Base-by-base conservation (phyloP, 2,113 vertebrate genomes). In the Buteo buteo region DNA sequence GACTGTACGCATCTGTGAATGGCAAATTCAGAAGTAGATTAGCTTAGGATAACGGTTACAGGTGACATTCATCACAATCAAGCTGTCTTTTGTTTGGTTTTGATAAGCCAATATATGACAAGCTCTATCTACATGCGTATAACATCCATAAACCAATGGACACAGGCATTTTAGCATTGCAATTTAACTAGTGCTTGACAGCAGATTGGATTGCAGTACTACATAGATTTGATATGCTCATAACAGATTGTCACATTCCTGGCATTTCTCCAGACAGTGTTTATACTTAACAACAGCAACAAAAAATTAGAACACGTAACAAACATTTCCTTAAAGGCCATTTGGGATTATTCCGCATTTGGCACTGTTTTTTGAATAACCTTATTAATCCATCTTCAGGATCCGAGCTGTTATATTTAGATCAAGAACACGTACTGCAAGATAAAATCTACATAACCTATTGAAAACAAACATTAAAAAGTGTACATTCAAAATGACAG, bases 11-110 rank as follows among this genome's bases (percentile, higher is more conserved):
- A 70, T 73, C 88, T 66, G 50, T 52, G 59, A 91, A 92, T 10
- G 55, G 91, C 40, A 96, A 96, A 94, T 62, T 89, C 74, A 85
- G 83, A 90, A 76, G 83, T 3, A 86, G 83, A 96, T 92, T 87
- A 96, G 49, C 55, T 88, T 52, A 81, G 62, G 40, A 95, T 85
- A 91, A 96, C 34, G 28, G n/a, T 87, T 89, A 89, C 96, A 90
- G 74, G 91, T 97, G 91, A 90, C 93, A 95, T 90, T 59, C 82
- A 80, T 95, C 93, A 94, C 66, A 85, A 89, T 93, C 78, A 90
- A 95, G 69, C 69, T 89, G 81, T 94, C 87, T 85, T 89, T 90
- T 91, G 70, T 91, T 96, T 93, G 70, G 0, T 90, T 93, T 91
- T 82, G 96, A 96, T 93, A 96, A 85, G 87, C 78, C 74, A 91